Percentiles rank a stretch among this genome's conserved stretches.
Evolutionary conservation across 2,797 vertebrate genomes (phyloP).

Genomic region (Melanotaenia boesemani): DNA sequence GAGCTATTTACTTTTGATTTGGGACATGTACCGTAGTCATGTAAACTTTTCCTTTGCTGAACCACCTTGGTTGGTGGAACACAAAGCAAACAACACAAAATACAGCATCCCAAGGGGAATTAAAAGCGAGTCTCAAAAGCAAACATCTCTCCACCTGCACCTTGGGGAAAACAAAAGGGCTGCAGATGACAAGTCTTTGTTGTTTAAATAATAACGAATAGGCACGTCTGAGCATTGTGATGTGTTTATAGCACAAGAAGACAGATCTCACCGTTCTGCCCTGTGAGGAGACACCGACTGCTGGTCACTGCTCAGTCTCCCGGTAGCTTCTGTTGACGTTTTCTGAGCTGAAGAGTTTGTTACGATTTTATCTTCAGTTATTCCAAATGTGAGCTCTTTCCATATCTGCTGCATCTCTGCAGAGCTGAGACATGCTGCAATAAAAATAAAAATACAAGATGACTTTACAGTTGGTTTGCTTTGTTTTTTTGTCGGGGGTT

Average conservation of each 20-base stretch:
- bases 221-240: slow-evolving; percentile 14
- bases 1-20: slow-evolving; percentile 74
- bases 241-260: slow-evolving; percentile 14
- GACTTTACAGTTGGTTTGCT: neutral
- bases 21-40: slow-evolving; percentile 59
- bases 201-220: slow-evolving; percentile 51
- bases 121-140: slow-evolving; percentile 56
- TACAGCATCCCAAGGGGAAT: slow-evolving; percentile 61
- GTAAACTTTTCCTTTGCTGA: slow-evolving; percentile 64
- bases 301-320: slow-evolving; percentile 83
- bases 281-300: slow-evolving; percentile 85
- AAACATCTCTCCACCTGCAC: slow-evolving; percentile 44
- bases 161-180: slow-evolving; percentile 43
- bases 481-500: neutral
- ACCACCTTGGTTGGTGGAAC: slow-evolving; percentile 44
- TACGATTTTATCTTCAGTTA: slow-evolving; percentile 85
- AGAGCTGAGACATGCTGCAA: slow-evolving; percentile 66
- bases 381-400: slow-evolving; percentile 91
- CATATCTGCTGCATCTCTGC: slow-evolving; percentile 93
- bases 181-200: slow-evolving; percentile 65
- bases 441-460: neutral
- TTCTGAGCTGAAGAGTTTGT: slow-evolving; percentile 84
- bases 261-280: slow-evolving; percentile 84
- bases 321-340: slow-evolving; percentile 85
- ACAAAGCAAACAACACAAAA: slow-evolving; percentile 66